A percentile compares a stretch with the other conserved stretches of the same genome.
These are phyloP conservation scores for Hybognathus amarus DNA, from an alignment of 2,797 vertebrate species.

Conservation along the genomic window DNA sequence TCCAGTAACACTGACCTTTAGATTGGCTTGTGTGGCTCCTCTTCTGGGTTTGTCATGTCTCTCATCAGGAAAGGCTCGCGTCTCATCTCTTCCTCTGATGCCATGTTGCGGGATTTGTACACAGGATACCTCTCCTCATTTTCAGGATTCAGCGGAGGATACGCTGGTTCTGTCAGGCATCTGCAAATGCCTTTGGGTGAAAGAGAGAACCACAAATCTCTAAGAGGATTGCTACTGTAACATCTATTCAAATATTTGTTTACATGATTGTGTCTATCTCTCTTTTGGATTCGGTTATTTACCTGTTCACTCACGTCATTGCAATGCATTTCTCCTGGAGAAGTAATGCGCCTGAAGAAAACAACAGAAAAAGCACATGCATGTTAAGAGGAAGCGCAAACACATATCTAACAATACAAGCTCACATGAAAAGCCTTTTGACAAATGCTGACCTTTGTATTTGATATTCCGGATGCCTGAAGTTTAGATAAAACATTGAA, in stretches of 20 bases:
- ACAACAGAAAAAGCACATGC: not conserved
- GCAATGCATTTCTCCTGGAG: conserved; percentile 27
- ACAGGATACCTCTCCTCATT: conserved; percentile 38
- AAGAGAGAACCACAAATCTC: not conserved
- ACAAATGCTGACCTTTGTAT: conserved; percentile 60
- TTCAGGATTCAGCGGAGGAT: conserved; percentile 37
- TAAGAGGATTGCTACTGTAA: conserved; percentile 2
- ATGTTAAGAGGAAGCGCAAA: not conserved
- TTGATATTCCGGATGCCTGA: conserved; percentile 50
- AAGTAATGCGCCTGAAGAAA: conserved; percentile 3
- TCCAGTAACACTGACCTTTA: not conserved
- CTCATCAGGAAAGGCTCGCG: conserved; percentile 52
- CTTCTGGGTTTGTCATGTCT: conserved; percentile 20
- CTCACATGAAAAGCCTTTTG: not conserved
- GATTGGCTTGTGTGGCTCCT: not conserved
- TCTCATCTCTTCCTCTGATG: conserved; percentile 43
- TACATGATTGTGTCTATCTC: not conserved
- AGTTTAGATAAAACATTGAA: conserved; percentile 51
- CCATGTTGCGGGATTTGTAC: conserved; percentile 40
- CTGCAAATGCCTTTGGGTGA: conserved; percentile 59
- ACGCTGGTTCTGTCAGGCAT: conserved; percentile 47
- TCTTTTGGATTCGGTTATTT: not conserved
- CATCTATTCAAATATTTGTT: conserved; percentile 9
- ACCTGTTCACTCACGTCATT: conserved; percentile 18
- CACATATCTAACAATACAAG: not conserved